Percentiles rank a stretch among this genome's conserved stretches.
Conservation (phyloP, 2,888 invertebrate species). For the Phania funesta region DNA sequence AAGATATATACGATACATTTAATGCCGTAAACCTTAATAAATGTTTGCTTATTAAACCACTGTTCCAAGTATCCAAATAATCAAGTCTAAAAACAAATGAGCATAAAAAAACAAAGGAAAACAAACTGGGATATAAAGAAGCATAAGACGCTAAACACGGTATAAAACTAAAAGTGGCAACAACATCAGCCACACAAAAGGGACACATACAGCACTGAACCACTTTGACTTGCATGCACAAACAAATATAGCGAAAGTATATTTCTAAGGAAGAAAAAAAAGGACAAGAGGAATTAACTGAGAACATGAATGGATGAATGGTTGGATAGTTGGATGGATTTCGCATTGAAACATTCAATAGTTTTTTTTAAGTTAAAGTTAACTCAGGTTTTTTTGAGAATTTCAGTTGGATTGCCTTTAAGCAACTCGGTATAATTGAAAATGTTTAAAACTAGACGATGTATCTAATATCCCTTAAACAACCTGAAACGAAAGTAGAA, state of each 20-base stretch:
- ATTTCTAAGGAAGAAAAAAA: neutral
- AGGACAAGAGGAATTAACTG: slow-evolving; percentile 34
- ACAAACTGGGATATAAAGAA: slow-evolving; percentile 23
- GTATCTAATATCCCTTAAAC: slow-evolving; percentile 25
- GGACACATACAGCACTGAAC: neutral
- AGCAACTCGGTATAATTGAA: slow-evolving; percentile 33
- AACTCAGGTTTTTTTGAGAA: neutral
- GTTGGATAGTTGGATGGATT: slow-evolving; percentile 2
- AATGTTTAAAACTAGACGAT: slow-evolving; percentile 36
- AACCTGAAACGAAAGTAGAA: slow-evolving; percentile 21
- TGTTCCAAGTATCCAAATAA: neutral
- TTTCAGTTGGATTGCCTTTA: slow-evolving; percentile 14
- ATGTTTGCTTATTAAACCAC: slow-evolving; percentile 2
- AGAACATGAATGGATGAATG: slow-evolving; percentile 5
- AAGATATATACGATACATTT: too few relatives aligned
- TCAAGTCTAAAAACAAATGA: slow-evolving; percentile 29
- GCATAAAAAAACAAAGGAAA: slow-evolving; percentile 16
- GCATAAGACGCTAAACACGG: slow-evolving; percentile 49
- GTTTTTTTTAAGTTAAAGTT: slow-evolving; percentile 4
- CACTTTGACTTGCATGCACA: neutral
- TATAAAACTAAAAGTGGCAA: slow-evolving; percentile 64
- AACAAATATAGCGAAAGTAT: neutral
- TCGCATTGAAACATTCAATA: slow-evolving; percentile 27
- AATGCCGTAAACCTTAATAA: too few relatives aligned
- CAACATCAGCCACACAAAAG: slow-evolving; percentile 53